Evolutionary conservation across 2,888 invertebrate species (phyloP), one percentile per base, ranked within the genome.

Genomic region (Sinodicranocentrus sp.): DNA sequence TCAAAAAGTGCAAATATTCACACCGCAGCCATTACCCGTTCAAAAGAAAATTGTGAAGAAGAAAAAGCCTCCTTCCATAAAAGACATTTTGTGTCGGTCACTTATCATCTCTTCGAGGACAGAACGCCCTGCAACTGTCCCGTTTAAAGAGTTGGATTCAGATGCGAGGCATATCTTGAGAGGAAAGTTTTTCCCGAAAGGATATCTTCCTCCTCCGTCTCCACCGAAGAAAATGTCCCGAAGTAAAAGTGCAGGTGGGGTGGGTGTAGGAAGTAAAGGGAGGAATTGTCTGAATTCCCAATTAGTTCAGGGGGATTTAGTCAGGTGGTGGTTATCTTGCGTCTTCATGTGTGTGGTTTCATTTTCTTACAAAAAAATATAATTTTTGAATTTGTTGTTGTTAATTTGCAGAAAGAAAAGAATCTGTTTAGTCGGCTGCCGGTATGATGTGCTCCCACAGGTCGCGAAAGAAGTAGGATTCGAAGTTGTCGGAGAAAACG

Each of bases 401-500:
- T 33, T 54, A n/a, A 10, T 15, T 76, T 76, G 0, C 26, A 83
- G 77, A 21, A 78, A 67, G 19, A 84, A 84, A 28, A 33, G 82
- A 44, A 93, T 95, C 89, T 95, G 94, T 90, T 92, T 94, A 70
- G 92, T 93, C 71, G 94, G 94, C 90, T 95, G 95, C 89, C 93
- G 94, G 23, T 95, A 94, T 90, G 94, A 95, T 85, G 94, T 94
- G 77, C 94, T 96, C 44, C 92, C 94, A 39, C 93, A 94, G 89
- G 93, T 94, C 0, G 93, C 95, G 0, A 91, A 93, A 83, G 93
- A 94, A 86, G 94, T 94, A 89, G 95, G 94, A 0, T 95, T 95
- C 93, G 93, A 93, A 84, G 95, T 95, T 90, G 96, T 96, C 0
- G 92, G 93, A 0, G 96, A 96, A 88, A 93, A 93, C 59, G 95